Evolutionary conservation across 1,140 invertebrate genomes (phyloP), one percentile per base, ranked within the genome.

Genomic region (Bombus sibiricus): DNA sequence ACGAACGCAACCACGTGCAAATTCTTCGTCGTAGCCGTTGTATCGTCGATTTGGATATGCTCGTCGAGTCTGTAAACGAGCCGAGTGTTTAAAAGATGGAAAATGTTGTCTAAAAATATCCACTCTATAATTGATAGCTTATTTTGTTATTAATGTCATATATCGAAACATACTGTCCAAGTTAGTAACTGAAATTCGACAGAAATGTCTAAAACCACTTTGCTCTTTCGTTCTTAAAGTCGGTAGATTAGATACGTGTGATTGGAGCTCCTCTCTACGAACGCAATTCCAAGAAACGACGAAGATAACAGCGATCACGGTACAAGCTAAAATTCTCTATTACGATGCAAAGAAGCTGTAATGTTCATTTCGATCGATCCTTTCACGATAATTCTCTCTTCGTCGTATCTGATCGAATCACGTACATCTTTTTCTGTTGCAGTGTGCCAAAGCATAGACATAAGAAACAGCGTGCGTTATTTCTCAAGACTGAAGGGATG

Each of bases 371-470:
- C 28, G 59, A 53, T 53, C 47, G 59, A n/a, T n/a, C 59, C 10
- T 62, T 28, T 2, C 59, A 5, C 3, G 1, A 28, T 62, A 10
- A 62, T 62, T n/a, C 59, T 25, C 22, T 25, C 18, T 25, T 22
- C 1, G 22, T 12, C 9, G 25, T 39, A 9, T 9, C 25, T 57
- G 32, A 25, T 28, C 9, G 9, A 22, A 6, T 25, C 18, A 47
- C 12, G 18, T n/a, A 62, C 59, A 12, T 62, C 18, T 82, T 81
- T 80, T 89, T 69, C 88, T 90, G 87, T 95, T 96, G 8, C 95
- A 96, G 96, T 96, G 92, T 98, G 98, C 94, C 96, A 96, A 93
- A 98, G 97, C 89, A 96, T 97, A 95, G 98, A 98, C 95, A 97
- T 98, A 94, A 96, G 98, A 86, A 98, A 98, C 95, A 95, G 94